phyloP scores from a whole-genome alignment of 2,797 vertebrate genomes.

The Leuciscus waleckii region DNA sequence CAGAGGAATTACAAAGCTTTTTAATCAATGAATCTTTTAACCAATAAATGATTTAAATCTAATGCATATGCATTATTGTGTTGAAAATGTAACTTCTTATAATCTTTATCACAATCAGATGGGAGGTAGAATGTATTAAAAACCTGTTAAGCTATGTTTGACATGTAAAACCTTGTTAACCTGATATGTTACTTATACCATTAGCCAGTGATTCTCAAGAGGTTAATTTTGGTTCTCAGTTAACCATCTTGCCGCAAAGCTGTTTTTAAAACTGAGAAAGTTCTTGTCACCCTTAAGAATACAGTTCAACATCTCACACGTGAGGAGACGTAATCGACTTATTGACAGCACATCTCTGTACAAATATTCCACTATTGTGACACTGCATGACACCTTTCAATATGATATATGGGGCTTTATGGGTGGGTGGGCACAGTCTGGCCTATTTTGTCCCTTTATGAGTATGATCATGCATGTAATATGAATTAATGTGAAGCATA shows the following conservation, averaged over 20 bases:
- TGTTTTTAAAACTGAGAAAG: conserved; percentile 59
- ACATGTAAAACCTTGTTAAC: not conserved
- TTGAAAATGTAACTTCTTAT: not conserved
- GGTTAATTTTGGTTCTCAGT: conserved; percentile 39
- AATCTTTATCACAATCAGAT: not conserved
- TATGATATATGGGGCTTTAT: not conserved
- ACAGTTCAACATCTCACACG: not conserved
- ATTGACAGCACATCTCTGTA: not conserved
- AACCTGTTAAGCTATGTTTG: not conserved
- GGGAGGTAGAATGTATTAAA: not conserved
- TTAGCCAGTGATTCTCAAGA: not conserved
- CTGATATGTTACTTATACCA: conserved; percentile 9
- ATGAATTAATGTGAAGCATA: not conserved
- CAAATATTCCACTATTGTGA: conserved; percentile 13
- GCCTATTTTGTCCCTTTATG: not conserved
- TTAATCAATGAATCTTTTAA: not conserved
- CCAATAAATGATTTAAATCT: not conserved
- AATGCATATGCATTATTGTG: not conserved
- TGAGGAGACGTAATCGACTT: conserved; percentile 3
- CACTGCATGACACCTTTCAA: not conserved
- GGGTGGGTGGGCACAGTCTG: not conserved
- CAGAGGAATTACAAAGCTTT: not conserved
- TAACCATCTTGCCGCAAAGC: conserved; percentile 51
- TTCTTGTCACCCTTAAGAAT: conserved; percentile 60
- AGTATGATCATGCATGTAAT: not conserved